Base-by-base conservation (phyloP, 2,113 vertebrate genomes). In the Bujurquina vittata region DNA sequence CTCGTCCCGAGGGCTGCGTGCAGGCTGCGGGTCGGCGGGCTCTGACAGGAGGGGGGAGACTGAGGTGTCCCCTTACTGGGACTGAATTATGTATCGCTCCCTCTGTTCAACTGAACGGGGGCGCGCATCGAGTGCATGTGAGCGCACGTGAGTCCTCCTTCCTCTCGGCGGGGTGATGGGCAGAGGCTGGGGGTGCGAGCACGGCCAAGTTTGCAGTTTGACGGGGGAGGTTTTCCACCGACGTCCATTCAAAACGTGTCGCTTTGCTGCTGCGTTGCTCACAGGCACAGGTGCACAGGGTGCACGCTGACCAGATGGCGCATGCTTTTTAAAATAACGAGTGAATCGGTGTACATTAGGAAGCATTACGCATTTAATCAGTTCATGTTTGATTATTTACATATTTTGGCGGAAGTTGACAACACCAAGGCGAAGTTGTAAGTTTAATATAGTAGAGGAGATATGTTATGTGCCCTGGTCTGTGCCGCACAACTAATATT, bases 71-170 rank as follows among this genome's bases (percentile, higher is more conserved):
- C 73, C 60, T 22, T 7, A 77, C 79, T 82, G 87, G 84, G 63
- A 78, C 81, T 75, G 80, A 80, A 91, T 87, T 60, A 87, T 88
- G 83, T 69, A 88, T 81, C 5, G 43, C 84, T 79, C 79, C 67
- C 86, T 63, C 33, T 73, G 77, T 81, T 65, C 43, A 17, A 74
- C 49, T 87, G 81, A 35, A 8, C 26, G 56, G 62, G 75, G 29
- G 67, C 79, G 89, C 91, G 88, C 85, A 3, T 82, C 81, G 80
- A 40, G 89, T 81, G 69, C 84, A 72, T 55, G 84, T 49, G 69
- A 86, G 52, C 22, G 46, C 61, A 10, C n/a, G n/a, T n/a, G n/a
- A 74, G 62, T 55, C 79, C 81, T 61, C 75, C 74, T 72, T 46
- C 63, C 26, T 72, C 46, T 10, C 31, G 67, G 11, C 55, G 2